A percentile compares a stretch with the other conserved stretches of the same genome.
phyloP scores from a whole-genome alignment of 2,113 vertebrate genomes.

The Reinhardtius hippoglossoides region DNA sequence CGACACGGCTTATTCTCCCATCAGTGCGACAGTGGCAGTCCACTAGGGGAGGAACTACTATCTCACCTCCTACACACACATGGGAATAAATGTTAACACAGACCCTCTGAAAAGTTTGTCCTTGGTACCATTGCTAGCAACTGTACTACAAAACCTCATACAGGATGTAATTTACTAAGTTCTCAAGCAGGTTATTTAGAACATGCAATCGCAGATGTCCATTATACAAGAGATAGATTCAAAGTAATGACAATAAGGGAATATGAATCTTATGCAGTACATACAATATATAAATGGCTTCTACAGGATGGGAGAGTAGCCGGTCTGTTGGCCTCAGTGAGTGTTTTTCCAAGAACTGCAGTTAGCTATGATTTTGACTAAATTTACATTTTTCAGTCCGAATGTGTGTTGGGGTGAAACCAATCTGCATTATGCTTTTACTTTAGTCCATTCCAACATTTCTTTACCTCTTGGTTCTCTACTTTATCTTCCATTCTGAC shows the following conservation, averaged over 20 bases:
- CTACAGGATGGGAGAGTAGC: background rate
- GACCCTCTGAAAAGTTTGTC: too few species aligned
- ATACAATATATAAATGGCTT: background rate
- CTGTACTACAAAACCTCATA: too few species aligned
- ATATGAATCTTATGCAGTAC: background rate
- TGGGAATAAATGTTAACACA: background rate
- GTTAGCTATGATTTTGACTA: conserved; percentile 21
- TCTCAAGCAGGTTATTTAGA: too few species aligned
- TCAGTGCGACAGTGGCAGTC: conserved; percentile 5
- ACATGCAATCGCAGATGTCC: background rate
- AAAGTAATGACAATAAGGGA: background rate
- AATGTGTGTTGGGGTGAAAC: conserved; percentile 22
- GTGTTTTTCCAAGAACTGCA: conserved; percentile 9
- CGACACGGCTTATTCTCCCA: conserved; percentile 24
- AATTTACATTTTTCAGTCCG: conserved; percentile 10
- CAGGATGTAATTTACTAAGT: too few species aligned
- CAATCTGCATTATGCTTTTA: conserved; percentile 16
- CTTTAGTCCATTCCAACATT: conserved; percentile 30
- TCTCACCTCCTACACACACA: background rate
- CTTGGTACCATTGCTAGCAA: too few species aligned
- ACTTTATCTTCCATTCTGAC: conserved; percentile 51
- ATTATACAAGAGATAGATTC: background rate
- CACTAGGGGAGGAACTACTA: background rate
- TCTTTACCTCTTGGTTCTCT: conserved; percentile 37
- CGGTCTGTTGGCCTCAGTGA: background rate